These are phyloP conservation scores for Nemotelus nigrinus DNA, from an alignment of 2,888 invertebrate genomes.

Conservation along the genomic window DNA sequence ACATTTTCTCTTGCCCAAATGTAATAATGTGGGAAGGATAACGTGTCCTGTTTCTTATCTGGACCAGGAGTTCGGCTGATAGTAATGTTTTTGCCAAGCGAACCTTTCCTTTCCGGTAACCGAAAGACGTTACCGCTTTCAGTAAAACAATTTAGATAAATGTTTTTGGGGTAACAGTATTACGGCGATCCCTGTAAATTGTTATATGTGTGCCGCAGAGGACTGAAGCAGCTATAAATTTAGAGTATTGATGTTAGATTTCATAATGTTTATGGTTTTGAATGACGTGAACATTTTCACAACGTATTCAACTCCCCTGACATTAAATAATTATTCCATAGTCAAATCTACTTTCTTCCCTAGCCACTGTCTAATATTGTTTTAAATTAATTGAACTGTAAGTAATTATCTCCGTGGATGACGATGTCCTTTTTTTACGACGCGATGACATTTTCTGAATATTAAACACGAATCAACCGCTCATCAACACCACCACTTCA, in stretches of 20 bases:
- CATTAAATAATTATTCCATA: not conserved
- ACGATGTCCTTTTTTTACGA: slow-evolving; percentile 46
- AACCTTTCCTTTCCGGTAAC: slow-evolving; percentile 31
- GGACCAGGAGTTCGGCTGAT: slow-evolving; percentile 40
- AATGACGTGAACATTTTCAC: slow-evolving; percentile 2
- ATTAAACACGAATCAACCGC: slow-evolving; percentile 46
- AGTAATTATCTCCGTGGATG: slow-evolving; percentile 49
- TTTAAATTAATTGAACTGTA: slow-evolving; percentile 51
- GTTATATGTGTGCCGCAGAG: not conserved
- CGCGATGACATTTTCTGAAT: slow-evolving; percentile 50
- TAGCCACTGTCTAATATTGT: slow-evolving; percentile 43
- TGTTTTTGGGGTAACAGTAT: slow-evolving; percentile 42
- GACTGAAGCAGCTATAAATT: too few relatives aligned
- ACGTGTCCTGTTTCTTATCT: slow-evolving; percentile 51
- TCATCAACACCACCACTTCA: slow-evolving; percentile 28
- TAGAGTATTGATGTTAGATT: too few relatives aligned
- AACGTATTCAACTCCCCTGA: not conserved
- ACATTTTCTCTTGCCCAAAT: slow-evolving; percentile 1
- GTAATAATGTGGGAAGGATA: slow-evolving; percentile 50
- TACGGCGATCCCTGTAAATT: not conserved
- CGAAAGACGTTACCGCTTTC: slow-evolving; percentile 43
- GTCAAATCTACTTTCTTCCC: not conserved
- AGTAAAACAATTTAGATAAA: slow-evolving; percentile 51
- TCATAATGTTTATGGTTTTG: not conserved
- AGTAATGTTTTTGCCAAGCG: slow-evolving; percentile 45